A percentile compares a stretch with the other conserved stretches of the same genome.
These are phyloP conservation scores for Rhodinocichla rosea DNA, from an alignment of 2,113 vertebrate genomes.

Conservation along the genomic window DNA sequence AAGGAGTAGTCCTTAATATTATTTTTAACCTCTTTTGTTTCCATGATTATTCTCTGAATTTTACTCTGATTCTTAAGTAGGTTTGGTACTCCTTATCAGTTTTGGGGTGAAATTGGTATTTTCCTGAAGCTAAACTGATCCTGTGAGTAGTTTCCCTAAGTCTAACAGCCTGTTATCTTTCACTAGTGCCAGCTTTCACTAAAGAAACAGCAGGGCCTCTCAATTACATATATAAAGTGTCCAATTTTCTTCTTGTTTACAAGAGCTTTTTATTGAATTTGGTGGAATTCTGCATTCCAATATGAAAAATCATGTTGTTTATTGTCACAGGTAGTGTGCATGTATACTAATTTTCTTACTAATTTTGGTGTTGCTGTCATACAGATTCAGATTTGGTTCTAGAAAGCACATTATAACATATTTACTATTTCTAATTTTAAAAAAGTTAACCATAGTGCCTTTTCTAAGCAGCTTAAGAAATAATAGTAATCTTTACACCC, in stretches of 20 bases:
- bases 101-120: neutral
- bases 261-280: neutral
- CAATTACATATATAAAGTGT: neutral
- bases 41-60: neutral
- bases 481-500: slow-evolving; percentile 20
- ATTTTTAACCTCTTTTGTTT: neutral
- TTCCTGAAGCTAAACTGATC: neutral
- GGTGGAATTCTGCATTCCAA: neutral
- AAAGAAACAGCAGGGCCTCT: neutral
- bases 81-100: neutral
- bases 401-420: neutral
- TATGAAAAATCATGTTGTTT: neutral
- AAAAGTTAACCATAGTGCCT: neutral
- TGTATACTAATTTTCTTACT: neutral
- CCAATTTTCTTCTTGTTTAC: neutral
- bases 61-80: neutral
- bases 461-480: slow-evolving; percentile 23
- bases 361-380: neutral
- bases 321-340: neutral
- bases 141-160: neutral
- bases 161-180: neutral
- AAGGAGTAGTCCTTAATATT: neutral
- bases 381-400: neutral
- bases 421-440: neutral
- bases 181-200: neutral